Conservation (phyloP, 2,113 vertebrate species). For the Phyllostomus hastatus region DNA sequence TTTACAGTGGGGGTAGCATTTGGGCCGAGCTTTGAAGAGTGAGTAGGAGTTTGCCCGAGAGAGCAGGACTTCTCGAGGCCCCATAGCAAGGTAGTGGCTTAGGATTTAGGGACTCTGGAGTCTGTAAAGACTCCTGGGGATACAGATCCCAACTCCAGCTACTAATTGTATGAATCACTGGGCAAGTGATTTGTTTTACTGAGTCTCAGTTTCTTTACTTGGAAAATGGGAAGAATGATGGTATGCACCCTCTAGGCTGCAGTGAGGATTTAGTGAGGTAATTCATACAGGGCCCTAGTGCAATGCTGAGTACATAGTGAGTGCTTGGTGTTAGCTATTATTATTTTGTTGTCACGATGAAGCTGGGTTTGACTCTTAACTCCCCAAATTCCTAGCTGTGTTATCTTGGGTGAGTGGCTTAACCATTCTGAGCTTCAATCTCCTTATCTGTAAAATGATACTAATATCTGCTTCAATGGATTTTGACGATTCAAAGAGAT, state of each 20-base stretch:
- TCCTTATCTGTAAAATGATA: background rate
- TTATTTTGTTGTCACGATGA: background rate
- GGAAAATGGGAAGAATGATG: background rate
- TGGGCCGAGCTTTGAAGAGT: background rate
- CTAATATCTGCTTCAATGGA: background rate
- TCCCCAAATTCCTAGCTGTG: background rate
- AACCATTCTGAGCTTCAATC: background rate
- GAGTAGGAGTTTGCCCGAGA: background rate
- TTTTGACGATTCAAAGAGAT: background rate
- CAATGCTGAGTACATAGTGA: background rate
- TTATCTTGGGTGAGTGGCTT: background rate
- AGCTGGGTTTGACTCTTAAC: background rate
- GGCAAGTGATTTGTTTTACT: background rate
- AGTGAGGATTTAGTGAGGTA: background rate
- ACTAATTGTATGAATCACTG: background rate
- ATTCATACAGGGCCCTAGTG: background rate
- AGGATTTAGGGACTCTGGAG: background rate
- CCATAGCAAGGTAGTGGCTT: background rate
- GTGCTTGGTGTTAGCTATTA: background rate
- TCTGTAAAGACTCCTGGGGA: background rate
- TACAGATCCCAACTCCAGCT: background rate
- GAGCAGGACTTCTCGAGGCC: background rate
- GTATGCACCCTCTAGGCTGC: background rate
- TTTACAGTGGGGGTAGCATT: background rate
- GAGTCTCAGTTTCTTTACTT: background rate